A percentile compares a stretch with the other conserved stretches of the same genome.
These are phyloP conservation scores for Empidonax traillii DNA, from an alignment of 2,113 vertebrate genomes.

Conservation along the genomic window DNA sequence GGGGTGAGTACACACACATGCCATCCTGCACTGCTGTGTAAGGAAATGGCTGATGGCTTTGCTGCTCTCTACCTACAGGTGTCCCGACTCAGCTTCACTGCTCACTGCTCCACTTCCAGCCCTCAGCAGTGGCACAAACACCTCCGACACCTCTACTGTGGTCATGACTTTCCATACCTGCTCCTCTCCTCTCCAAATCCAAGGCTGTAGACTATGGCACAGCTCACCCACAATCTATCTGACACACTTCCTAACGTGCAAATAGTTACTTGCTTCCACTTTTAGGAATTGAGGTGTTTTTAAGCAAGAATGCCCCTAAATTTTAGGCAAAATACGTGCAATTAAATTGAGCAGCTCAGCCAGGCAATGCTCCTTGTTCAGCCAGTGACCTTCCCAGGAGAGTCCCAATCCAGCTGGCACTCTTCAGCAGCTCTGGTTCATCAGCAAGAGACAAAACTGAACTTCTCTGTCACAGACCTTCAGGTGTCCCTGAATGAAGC, in stretches of 20 bases:
- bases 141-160: neutral
- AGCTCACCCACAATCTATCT: neutral
- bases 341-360: neutral
- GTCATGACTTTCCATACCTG: accelerated
- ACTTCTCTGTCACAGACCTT: neutral
- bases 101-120: neutral
- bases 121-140: neutral
- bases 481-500: neutral
- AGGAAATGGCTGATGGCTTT: neutral
- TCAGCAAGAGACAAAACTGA: neutral
- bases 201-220: neutral
- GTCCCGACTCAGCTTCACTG: neutral
- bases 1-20: accelerated
- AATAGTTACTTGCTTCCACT: neutral
- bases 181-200: neutral
- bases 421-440: neutral
- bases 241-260: neutral
- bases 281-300: neutral
- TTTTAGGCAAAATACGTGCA: neutral
- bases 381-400: neutral
- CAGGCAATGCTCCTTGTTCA: accelerated
- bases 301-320: neutral
- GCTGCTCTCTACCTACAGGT: neutral
- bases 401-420: neutral
- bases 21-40: neutral